These are phyloP conservation scores for Pinctada fucata DNA, from an alignment of 2,888 invertebrate genomes.

Conservation along the genomic window DNA sequence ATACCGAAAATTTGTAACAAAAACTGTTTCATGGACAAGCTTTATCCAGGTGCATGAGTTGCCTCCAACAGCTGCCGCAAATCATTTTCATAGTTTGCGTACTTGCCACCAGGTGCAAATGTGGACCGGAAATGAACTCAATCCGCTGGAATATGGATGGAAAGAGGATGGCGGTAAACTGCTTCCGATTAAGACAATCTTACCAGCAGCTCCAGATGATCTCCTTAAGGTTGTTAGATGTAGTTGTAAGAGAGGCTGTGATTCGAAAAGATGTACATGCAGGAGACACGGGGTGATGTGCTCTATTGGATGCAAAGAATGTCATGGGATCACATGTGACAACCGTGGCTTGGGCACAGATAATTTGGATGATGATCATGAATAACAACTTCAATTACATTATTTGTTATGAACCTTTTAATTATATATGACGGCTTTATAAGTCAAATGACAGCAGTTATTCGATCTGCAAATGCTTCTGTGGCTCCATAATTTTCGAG, in stretches of 20 bases:
- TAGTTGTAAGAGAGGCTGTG: constrained; percentile 48
- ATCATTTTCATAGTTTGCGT: constrained; percentile 42
- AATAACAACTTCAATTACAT: no score
- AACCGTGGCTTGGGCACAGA: constrained; percentile 5
- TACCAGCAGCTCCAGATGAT: constrained; percentile 49
- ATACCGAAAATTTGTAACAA: constrained; percentile 31
- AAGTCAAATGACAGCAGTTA: no score
- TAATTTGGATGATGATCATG: no score
- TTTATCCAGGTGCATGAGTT: constrained; percentile 46
- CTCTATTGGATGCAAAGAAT: constrained; percentile 38
- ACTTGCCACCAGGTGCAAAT: constrained; percentile 43
- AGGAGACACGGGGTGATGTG: constrained; percentile 40
- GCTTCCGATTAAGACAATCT: constrained; percentile 30
- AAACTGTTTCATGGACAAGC: constrained; percentile 33
- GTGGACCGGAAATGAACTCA: constrained; percentile 35
- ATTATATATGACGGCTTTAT: no score
- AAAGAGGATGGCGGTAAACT: constrained; percentile 19
- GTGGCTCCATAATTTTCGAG: no score
- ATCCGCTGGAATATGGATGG: constrained; percentile 49
- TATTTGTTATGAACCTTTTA: no score
- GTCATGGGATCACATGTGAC: constrained; percentile 33
- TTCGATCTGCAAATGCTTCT: no score
- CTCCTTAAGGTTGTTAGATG: constrained; percentile 48
- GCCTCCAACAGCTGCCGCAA: constrained; percentile 52
- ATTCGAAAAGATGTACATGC: constrained; percentile 43